These are phyloP conservation scores for Lysandra bellargus DNA, from an alignment of 2,888 invertebrate species.

Conservation along the genomic window DNA sequence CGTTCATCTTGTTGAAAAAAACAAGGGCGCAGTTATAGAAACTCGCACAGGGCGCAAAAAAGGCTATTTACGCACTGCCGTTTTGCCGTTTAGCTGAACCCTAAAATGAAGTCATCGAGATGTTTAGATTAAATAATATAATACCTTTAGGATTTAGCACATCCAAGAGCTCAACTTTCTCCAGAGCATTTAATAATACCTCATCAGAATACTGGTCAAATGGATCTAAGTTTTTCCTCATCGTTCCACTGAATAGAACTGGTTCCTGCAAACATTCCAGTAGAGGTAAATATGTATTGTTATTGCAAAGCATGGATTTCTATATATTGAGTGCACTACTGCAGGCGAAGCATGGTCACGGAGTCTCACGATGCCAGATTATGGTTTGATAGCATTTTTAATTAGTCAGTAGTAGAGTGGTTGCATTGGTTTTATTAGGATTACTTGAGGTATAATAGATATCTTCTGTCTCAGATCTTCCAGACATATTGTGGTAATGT, in stretches of 20 bases:
- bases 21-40: too few relatives aligned
- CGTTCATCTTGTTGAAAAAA: too few relatives aligned
- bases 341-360: too few relatives aligned
- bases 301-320: too few relatives aligned
- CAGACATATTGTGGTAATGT: slow-evolving; percentile 80
- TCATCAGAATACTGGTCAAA: slow-evolving; percentile 87
- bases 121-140: too few relatives aligned
- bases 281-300: not conserved
- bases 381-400: not conserved
- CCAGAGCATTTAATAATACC: slow-evolving; percentile 87
- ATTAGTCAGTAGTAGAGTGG: not conserved
- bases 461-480: slow-evolving; percentile 81
- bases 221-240: slow-evolving; percentile 90
- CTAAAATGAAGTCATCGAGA: too few relatives aligned
- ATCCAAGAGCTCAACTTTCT: slow-evolving; percentile 81
- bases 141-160: slow-evolving; percentile 52
- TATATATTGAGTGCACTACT: too few relatives aligned
- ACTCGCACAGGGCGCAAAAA: too few relatives aligned
- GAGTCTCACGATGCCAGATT: too few relatives aligned
- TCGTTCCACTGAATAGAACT: slow-evolving; percentile 90
- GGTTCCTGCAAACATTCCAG: slow-evolving; percentile 81
- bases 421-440: not conserved
- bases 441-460: slow-evolving; percentile 82
- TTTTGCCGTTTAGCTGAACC: too few relatives aligned
- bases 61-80: too few relatives aligned